These are phyloP conservation scores for Ctena decussata DNA, from an alignment of 2,888 invertebrate genomes.

Conservation along the genomic window DNA sequence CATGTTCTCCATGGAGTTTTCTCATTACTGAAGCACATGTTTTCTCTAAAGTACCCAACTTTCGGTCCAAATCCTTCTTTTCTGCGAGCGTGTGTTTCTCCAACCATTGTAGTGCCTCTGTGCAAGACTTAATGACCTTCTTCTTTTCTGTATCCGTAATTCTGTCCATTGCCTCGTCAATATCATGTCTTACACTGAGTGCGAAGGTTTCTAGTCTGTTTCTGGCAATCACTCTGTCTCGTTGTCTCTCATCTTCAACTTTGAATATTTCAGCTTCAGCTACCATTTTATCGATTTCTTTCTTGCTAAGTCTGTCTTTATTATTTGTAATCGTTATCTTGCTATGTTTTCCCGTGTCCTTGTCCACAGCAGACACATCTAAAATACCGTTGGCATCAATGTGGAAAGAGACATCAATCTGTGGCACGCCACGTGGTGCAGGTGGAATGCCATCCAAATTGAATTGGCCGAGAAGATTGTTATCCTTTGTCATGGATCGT, in stretches of 20 bases:
- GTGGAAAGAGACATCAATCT: background rate
- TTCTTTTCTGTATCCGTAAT: background rate
- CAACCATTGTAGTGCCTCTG: background rate
- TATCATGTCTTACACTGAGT: background rate
- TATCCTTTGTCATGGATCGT: background rate
- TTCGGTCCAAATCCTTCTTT: background rate
- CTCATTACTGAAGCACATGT: too few relatives aligned
- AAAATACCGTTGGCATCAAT: background rate
- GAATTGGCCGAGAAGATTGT: background rate
- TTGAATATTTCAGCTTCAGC: background rate
- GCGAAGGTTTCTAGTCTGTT: background rate
- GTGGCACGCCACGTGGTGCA: background rate
- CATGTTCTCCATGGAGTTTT: too few relatives aligned
- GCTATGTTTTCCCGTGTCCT: background rate
- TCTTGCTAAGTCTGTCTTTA: background rate
- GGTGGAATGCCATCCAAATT: background rate
- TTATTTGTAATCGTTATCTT: background rate
- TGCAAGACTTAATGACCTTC: background rate
- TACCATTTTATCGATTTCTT: background rate
- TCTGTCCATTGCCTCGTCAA: background rate
- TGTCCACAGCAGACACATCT: background rate
- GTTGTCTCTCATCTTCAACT: background rate
- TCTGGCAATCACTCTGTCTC: background rate
- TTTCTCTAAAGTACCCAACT: background rate
- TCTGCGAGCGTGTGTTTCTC: background rate